Evolutionary conservation across 2,113 vertebrate genomes (phyloP).

Genomic region (Myrmophylax atrothorax): DNA sequence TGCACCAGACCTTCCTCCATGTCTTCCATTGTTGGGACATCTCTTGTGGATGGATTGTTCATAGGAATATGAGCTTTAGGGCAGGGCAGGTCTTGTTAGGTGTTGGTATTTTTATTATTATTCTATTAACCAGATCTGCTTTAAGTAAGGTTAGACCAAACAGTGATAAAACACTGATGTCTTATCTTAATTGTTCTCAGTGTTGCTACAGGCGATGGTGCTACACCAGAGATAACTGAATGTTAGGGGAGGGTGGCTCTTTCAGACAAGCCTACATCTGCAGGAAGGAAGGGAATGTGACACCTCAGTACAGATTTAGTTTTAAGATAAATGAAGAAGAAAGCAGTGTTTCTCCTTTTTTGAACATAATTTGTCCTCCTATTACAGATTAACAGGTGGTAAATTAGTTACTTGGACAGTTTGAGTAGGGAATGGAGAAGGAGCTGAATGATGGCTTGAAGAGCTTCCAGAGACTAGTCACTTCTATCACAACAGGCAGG

Average conservation of each 20-base stretch:
- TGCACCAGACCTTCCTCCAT: not conserved
- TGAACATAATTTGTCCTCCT: not conserved
- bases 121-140: not conserved
- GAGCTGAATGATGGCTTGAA: not conserved
- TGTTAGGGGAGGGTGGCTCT: not conserved
- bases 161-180: not conserved
- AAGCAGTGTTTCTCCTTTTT: not conserved
- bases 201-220: not conserved
- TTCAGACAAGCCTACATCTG: conserved; percentile 1
- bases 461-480: not conserved
- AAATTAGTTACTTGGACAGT: not conserved
- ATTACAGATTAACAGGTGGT: not conserved
- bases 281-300: conserved; percentile 34
- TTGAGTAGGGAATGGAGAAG: not conserved
- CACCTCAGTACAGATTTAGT: not conserved
- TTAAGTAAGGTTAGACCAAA: not conserved
- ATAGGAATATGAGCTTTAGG: not conserved
- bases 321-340: not conserved
- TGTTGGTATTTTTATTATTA: not conserved
- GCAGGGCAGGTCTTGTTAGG: not conserved
- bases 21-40: not conserved
- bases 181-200: conserved; percentile 6
- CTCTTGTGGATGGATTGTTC: not conserved
- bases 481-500: not conserved
- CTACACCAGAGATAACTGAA: not conserved